phyloP scores from a whole-genome alignment of 2,888 invertebrate genomes.

The Pediacus dermestoides region DNA sequence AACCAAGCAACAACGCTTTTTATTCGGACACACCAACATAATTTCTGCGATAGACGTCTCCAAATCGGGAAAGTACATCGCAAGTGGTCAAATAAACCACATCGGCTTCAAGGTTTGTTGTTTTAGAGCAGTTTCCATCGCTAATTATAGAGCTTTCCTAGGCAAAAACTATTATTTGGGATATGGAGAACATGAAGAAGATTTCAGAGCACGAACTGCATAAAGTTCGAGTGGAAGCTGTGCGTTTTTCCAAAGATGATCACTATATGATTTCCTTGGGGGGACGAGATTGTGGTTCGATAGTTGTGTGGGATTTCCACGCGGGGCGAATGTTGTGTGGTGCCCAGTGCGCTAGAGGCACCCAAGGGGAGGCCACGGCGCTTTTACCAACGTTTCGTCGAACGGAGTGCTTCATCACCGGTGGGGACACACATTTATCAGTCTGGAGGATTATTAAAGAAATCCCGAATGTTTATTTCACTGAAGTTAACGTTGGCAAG shows the following conservation, averaged over 20 bases:
- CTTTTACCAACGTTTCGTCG: slow-evolving; percentile 56
- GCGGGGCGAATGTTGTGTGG: slow-evolving; percentile 50
- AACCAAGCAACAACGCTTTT: slow-evolving; percentile 68
- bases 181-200: slow-evolving; percentile 63
- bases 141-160: slow-evolving; percentile 25
- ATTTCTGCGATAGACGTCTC: slow-evolving; percentile 78
- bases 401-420: slow-evolving; percentile 67
- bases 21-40: slow-evolving; percentile 76
- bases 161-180: slow-evolving; percentile 84
- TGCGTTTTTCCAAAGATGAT: slow-evolving; percentile 79
- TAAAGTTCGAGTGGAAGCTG: slow-evolving; percentile 81
- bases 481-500: slow-evolving; percentile 75
- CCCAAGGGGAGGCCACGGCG: slow-evolving; percentile 42
- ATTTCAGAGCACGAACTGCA: slow-evolving; percentile 76
- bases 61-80: slow-evolving; percentile 70
- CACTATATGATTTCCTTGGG: slow-evolving; percentile 74
- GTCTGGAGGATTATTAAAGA: slow-evolving; percentile 72
- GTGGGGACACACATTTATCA: slow-evolving; percentile 53
- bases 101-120: slow-evolving; percentile 79
- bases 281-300: slow-evolving; percentile 84
- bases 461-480: slow-evolving; percentile 58
- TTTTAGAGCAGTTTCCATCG: background rate
- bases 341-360: slow-evolving; percentile 44
- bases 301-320: slow-evolving; percentile 79
- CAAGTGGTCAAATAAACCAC: slow-evolving; percentile 87